phyloP scores from a whole-genome alignment of 2,797 vertebrate species.

The Okamejei kenojei region DNA sequence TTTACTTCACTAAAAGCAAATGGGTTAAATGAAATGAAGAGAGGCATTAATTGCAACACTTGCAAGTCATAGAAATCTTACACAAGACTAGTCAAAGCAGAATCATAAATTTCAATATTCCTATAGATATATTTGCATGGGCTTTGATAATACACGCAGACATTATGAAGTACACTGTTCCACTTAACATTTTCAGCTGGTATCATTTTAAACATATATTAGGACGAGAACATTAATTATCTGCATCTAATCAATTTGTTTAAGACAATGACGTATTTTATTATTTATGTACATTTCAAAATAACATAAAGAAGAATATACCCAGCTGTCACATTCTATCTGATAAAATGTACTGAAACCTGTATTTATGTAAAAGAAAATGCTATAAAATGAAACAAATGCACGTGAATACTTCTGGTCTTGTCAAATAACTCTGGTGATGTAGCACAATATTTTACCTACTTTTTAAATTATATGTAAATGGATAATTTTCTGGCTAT shows the following conservation, averaged over 20 bases:
- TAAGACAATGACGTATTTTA: background rate
- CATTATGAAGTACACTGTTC: background rate
- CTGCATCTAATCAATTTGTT: no score
- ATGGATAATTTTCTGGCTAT: conserved; percentile 23
- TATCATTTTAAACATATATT: background rate
- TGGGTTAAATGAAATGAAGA: background rate
- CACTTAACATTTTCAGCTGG: background rate
- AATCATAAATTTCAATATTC: background rate
- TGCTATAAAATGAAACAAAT: background rate
- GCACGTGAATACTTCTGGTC: background rate
- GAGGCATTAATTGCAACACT: background rate
- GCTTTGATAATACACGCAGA: background rate
- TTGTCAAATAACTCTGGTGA: background rate
- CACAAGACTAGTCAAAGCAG: background rate
- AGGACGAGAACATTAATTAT: no score
- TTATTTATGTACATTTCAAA: background rate
- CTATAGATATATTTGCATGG: background rate
- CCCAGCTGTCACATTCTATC: background rate
- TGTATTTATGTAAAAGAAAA: background rate
- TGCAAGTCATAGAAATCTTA: background rate
- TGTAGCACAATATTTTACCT: background rate
- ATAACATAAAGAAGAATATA: background rate
- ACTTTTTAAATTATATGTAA: conserved; percentile 3
- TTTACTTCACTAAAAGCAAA: background rate
- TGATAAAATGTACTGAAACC: background rate